Conservation (phyloP, 2,113 vertebrate species). For the Elephantulus edwardii region DNA sequence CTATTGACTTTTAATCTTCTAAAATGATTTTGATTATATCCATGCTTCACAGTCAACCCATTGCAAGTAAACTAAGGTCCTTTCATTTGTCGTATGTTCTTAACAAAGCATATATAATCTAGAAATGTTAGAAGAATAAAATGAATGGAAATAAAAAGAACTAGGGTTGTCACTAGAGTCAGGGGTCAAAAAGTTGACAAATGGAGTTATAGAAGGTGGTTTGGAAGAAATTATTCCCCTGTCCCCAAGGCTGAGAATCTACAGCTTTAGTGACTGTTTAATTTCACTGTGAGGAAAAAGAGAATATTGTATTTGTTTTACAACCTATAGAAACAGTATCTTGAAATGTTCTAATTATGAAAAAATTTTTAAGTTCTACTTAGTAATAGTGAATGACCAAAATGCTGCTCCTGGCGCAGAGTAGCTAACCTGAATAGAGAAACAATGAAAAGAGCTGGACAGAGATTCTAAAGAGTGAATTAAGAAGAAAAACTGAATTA, state of each 20-base stretch:
- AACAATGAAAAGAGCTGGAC: too few relatives aligned
- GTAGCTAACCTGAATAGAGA: too few relatives aligned
- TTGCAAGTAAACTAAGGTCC: not conserved
- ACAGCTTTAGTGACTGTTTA: not conserved
- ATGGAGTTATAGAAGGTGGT: not conserved
- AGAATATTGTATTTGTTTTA: not conserved
- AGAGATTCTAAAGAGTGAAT: too few relatives aligned
- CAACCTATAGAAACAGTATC: not conserved
- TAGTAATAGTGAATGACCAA: not conserved
- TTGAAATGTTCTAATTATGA: not conserved
- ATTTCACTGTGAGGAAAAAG: not conserved
- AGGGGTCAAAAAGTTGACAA: not conserved
- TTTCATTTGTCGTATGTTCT: not conserved
- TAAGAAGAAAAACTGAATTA: too few relatives aligned
- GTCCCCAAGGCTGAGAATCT: not conserved
- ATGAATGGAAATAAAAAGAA: not conserved
- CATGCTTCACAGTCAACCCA: not conserved
- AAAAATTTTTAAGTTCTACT: not conserved
- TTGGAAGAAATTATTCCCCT: not conserved
- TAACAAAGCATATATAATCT: not conserved
- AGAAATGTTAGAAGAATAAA: not conserved
- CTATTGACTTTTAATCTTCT: not conserved
- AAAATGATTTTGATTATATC: not conserved
- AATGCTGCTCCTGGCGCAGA: too few relatives aligned
- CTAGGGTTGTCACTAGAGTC: not conserved